These are phyloP conservation scores for Watsonalla binaria DNA, from an alignment of 2,888 invertebrate genomes.

Conservation along the genomic window DNA sequence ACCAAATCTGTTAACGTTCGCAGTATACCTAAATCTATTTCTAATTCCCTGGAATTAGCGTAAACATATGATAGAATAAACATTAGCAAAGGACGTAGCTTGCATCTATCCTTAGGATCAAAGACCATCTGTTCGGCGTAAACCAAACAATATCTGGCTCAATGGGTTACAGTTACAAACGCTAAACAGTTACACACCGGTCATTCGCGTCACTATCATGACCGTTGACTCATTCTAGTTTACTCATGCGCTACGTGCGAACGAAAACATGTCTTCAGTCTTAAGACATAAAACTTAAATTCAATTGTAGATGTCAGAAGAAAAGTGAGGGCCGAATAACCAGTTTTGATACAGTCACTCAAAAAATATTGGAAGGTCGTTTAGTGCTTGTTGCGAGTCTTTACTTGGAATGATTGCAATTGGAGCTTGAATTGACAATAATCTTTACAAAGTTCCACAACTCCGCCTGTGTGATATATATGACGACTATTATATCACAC, in stretches of 20 bases:
- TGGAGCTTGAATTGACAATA: neutral
- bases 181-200: conserved; percentile 27
- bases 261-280: neutral
- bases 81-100: neutral
- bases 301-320: neutral
- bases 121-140: conserved; percentile 22
- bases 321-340: conserved; percentile 22
- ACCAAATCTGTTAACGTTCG: neutral
- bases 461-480: no score
- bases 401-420: neutral
- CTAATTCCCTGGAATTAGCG: neutral
- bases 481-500: no score
- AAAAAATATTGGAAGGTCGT: conserved; percentile 34
- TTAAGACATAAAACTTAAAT: neutral
- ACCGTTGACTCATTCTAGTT: neutral
- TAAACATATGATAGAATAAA: neutral
- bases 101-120: conserved; percentile 3
- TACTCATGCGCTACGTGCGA: neutral
- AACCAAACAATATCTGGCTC: conserved; percentile 25
- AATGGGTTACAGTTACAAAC: conserved; percentile 35
- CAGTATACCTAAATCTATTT: neutral
- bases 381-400: neutral
- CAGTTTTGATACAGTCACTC: conserved; percentile 27
- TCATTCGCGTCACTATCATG: conserved; percentile 7
- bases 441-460: no score